Evolutionary conservation across 2,888 invertebrate genomes (phyloP).

Genomic region (Ochlodes sylvanus): DNA sequence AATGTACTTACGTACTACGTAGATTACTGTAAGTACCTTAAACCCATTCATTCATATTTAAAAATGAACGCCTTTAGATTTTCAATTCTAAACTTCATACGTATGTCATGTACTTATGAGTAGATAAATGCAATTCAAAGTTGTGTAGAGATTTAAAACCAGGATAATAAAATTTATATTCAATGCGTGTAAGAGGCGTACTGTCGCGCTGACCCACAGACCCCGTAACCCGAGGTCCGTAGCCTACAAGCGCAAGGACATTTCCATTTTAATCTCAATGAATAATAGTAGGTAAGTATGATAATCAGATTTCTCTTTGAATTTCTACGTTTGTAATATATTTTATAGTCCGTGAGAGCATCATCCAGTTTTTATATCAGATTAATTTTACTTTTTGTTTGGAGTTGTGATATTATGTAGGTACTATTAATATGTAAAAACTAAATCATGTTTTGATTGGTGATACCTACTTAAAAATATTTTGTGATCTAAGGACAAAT

Average conservation of each 20-base stretch:
- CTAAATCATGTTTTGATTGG: too few relatives aligned
- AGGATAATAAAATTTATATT: slow-evolving; percentile 23
- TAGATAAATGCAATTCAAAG: too few relatives aligned
- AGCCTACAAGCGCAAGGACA: slow-evolving; percentile 28
- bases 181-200: slow-evolving; percentile 26
- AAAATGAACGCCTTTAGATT: background rate
- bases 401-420: too few relatives aligned
- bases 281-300: slow-evolving; percentile 3
- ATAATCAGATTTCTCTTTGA: slow-evolving; percentile 22
- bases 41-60: background rate
- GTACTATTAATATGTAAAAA: too few relatives aligned
- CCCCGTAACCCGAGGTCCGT: slow-evolving; percentile 21
- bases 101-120: too few relatives aligned
- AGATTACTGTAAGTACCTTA: too few relatives aligned
- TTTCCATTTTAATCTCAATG: slow-evolving; percentile 31
- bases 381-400: too few relatives aligned
- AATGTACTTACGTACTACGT: too few relatives aligned
- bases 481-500: too few relatives aligned
- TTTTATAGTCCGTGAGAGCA: background rate
- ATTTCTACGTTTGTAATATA: background rate
- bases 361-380: background rate
- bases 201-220: slow-evolving; percentile 29
- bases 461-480: too few relatives aligned
- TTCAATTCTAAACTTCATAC: too few relatives aligned
- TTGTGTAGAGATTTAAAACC: background rate